These are phyloP conservation scores for Leptura quadrifasciata DNA, from an alignment of 2,888 invertebrate species.

Conservation along the genomic window DNA sequence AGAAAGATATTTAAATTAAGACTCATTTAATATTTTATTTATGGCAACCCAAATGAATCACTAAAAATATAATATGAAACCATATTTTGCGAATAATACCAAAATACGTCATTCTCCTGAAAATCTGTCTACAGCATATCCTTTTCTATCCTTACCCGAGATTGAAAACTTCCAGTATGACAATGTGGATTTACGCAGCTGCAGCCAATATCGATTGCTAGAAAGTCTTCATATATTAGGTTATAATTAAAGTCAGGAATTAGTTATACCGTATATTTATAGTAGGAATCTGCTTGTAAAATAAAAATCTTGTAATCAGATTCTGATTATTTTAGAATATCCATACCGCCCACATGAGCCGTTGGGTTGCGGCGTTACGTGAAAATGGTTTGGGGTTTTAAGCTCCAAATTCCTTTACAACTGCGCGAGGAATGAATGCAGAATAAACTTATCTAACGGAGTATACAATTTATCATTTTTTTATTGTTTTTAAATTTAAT, in stretches of 20 bases:
- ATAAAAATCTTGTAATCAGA: background rate
- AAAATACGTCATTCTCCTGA: slow-evolving; percentile 7
- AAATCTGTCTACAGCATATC: slow-evolving; percentile 11
- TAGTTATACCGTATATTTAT: slow-evolving; percentile 4
- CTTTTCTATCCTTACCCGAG: slow-evolving; percentile 22
- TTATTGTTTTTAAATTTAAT: too few relatives aligned
- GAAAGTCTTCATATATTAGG: slow-evolving; percentile 42
- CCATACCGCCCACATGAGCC: too few relatives aligned
- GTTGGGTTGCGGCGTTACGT: too few relatives aligned
- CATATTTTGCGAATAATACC: slow-evolving; percentile 4
- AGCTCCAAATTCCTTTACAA: background rate
- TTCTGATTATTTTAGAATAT: background rate
- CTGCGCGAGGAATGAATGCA: background rate
- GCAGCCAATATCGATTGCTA: slow-evolving; percentile 45
- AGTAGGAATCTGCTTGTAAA: background rate
- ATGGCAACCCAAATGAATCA: background rate
- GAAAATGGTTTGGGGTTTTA: background rate
- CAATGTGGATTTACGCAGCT: slow-evolving; percentile 48
- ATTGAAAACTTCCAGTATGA: slow-evolving; percentile 43
- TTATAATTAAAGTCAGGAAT: slow-evolving; percentile 38
- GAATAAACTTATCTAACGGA: too few relatives aligned
- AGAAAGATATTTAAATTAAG: background rate
- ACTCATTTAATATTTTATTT: background rate
- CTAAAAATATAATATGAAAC: slow-evolving; percentile 7
- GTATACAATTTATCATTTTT: too few relatives aligned